phyloP scores from a whole-genome alignment of 2,113 vertebrate genomes.

The Zosterops borbonicus region DNA sequence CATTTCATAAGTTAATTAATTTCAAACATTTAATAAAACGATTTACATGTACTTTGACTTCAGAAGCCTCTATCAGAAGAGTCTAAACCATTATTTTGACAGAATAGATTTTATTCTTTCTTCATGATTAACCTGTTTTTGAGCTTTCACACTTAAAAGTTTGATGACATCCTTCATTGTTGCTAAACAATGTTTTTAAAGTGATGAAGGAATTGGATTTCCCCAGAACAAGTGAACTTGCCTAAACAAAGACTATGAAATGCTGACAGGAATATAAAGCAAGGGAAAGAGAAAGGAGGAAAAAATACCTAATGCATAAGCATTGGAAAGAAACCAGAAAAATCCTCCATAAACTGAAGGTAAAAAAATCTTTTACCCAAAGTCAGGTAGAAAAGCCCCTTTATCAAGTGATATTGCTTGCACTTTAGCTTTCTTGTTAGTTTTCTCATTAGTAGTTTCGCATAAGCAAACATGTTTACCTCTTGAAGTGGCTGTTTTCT shows the following conservation, averaged over 20 bases:
- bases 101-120: constrained; percentile 18
- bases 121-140: constrained; percentile 5
- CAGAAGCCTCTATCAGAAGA: not conserved
- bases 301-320: not conserved
- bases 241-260: not conserved
- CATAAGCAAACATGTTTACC: not conserved
- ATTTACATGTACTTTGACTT: constrained; percentile 31
- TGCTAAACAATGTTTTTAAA: not conserved
- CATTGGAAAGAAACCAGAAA: not conserved
- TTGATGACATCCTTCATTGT: not conserved
- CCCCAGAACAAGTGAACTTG: not conserved
- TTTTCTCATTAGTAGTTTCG: not conserved
- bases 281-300: not conserved
- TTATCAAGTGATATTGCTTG: not conserved
- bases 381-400: not conserved
- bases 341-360: not conserved
- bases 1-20: constrained; percentile 64
- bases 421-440: not conserved
- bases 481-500: not conserved
- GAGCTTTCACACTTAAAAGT: constrained; percentile 13
- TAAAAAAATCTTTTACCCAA: not conserved
- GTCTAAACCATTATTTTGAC: constrained; percentile 26
- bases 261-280: not conserved
- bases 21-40: constrained; percentile 33
- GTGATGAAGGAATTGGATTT: not conserved